These are phyloP conservation scores for Hirtodrosophila cameraria DNA, from an alignment of 2,888 invertebrate genomes.

Conservation along the genomic window DNA sequence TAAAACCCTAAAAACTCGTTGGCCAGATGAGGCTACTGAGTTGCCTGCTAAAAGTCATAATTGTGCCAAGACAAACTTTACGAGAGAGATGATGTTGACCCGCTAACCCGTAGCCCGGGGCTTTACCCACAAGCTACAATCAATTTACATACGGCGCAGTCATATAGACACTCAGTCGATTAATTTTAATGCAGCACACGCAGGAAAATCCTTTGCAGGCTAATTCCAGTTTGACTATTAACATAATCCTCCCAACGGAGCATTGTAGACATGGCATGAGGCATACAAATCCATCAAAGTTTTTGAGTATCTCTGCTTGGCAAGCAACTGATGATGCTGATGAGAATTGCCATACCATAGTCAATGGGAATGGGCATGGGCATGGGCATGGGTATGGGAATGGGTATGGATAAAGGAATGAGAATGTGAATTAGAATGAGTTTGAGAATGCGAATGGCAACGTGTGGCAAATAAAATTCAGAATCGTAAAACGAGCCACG, in stretches of 20 bases:
- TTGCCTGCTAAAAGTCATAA: constrained; percentile 59
- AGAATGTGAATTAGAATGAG: constrained; percentile 16
- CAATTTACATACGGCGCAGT: constrained; percentile 58
- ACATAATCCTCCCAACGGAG: constrained; percentile 48
- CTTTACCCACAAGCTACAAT: constrained; percentile 43
- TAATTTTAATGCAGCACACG: constrained; percentile 66
- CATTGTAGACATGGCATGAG: constrained; percentile 4
- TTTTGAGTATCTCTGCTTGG: constrained; percentile 43
- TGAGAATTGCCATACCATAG: constrained; percentile 32
- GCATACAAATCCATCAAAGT: constrained; percentile 62
- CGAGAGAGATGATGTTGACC: constrained; percentile 20
- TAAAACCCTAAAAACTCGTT: constrained; percentile 37
- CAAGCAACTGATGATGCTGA: constrained; percentile 36
- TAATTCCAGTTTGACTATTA: constrained; percentile 59
- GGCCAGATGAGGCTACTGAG: constrained; percentile 54
- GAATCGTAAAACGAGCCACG: constrained; percentile 57
- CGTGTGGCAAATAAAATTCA: constrained; percentile 64
- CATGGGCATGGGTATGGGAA: constrained; percentile 2
- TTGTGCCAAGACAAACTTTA: constrained; percentile 53
- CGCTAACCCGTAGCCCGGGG: background rate
- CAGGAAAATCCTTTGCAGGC: constrained; percentile 51
- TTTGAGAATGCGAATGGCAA: constrained; percentile 30
- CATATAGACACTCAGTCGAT: constrained; percentile 60
- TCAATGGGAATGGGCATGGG: constrained; percentile 13
- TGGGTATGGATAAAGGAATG: constrained; percentile 22